Conservation (phyloP, 2,888 invertebrate genomes). For the Pristionchus arcanus region DNA sequence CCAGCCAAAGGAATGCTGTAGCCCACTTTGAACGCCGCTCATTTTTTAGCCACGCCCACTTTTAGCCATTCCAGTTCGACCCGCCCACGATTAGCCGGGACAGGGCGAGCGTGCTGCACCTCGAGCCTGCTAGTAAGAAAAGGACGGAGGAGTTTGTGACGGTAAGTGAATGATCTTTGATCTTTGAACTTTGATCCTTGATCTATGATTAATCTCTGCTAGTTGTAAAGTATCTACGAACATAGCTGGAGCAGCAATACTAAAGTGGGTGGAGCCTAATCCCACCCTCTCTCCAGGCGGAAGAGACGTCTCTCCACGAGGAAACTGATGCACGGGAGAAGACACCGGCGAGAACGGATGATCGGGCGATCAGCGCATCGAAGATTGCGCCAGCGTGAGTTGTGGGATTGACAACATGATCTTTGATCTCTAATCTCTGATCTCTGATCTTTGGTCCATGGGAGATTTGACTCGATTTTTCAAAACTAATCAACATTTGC, state of each 20-base stretch:
- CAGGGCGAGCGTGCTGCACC: conserved; percentile 23
- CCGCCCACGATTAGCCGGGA: neutral
- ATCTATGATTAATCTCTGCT: too few relatives aligned
- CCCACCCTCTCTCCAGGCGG: neutral
- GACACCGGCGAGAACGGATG: neutral
- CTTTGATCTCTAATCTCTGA: too few relatives aligned
- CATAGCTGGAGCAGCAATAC: too few relatives aligned
- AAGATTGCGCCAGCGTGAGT: neutral
- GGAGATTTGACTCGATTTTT: too few relatives aligned
- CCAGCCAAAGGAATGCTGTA: too few relatives aligned
- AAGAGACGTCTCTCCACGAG: neutral
- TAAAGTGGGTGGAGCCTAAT: too few relatives aligned
- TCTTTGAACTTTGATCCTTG: neutral
- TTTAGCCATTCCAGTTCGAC: conserved; percentile 6
- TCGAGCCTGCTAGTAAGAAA: conserved; percentile 53
- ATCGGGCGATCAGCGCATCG: neutral
- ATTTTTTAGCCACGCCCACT: neutral
- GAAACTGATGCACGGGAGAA: conserved; percentile 64
- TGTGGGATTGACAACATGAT: too few relatives aligned
- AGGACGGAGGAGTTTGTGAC: conserved; percentile 68
- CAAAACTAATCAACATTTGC: too few relatives aligned
- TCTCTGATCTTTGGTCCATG: too few relatives aligned
- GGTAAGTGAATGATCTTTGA: neutral
- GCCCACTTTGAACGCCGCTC: neutral
- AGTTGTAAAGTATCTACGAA: too few relatives aligned